phyloP scores from a whole-genome alignment of 2,888 invertebrate genomes.

The Drosophila anomelani region DNA sequence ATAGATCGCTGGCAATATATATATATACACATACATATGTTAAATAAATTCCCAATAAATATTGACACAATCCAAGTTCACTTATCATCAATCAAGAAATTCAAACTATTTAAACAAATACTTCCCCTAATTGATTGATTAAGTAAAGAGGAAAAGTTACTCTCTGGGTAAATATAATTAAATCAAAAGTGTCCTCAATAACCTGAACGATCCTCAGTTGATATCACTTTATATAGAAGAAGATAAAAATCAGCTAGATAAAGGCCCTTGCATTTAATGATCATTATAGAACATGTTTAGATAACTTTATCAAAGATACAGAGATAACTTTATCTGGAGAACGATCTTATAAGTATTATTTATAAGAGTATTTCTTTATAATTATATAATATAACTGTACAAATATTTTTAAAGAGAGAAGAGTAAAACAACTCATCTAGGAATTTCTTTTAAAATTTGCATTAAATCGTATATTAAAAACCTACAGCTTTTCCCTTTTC shows the following conservation, averaged over 20 bases:
- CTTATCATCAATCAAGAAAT: constrained; percentile 23
- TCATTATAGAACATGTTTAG: constrained; percentile 26
- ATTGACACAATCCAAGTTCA: constrained; percentile 27
- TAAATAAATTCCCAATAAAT: constrained; percentile 13
- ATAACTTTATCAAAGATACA: constrained; percentile 25
- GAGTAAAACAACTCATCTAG: no score
- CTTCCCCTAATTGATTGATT: constrained; percentile 31
- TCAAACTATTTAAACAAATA: constrained; percentile 31
- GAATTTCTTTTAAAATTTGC: no score
- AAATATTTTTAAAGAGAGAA: no score
- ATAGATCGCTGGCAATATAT: constrained; percentile 15
- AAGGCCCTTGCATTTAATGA: constrained; percentile 23
- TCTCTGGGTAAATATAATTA: neutral
- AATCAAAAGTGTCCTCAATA: constrained; percentile 17
- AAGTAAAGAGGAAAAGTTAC: neutral
- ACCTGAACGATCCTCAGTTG: neutral
- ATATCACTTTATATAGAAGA: constrained; percentile 10
- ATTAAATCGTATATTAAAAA: neutral
- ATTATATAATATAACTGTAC: no score
- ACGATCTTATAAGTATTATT: constrained; percentile 2
- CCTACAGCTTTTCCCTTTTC: constrained; percentile 2
- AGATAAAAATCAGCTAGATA: constrained; percentile 20
- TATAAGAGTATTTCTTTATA: no score
- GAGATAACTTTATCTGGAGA: constrained; percentile 8
- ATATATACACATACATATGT: neutral